These are phyloP conservation scores for Alethe diademata DNA, from an alignment of 2,113 vertebrate genomes.

Conservation along the genomic window DNA sequence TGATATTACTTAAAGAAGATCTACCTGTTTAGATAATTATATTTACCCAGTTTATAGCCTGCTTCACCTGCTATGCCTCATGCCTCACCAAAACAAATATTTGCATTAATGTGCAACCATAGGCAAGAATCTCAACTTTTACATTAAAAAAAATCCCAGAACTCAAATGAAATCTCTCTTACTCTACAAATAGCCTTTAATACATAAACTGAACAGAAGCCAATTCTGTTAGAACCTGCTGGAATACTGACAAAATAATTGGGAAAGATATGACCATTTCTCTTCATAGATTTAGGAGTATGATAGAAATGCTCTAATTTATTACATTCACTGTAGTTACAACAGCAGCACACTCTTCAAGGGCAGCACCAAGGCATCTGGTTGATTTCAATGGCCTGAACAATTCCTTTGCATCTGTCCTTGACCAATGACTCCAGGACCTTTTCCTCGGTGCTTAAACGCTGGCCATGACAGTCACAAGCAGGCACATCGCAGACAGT, in stretches of 20 bases:
- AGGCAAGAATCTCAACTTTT: background rate
- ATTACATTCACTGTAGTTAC: background rate
- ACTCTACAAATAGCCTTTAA: background rate
- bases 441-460: background rate
- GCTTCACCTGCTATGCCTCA: background rate
- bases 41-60: background rate
- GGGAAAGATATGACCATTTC: background rate
- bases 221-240: background rate
- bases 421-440: background rate
- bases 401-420: background rate
- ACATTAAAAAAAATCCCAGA: background rate
- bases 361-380: background rate
- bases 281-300: background rate
- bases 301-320: background rate
- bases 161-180: background rate
- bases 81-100: background rate
- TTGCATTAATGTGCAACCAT: background rate
- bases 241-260: background rate
- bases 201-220: background rate
- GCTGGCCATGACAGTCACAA: accelerated
- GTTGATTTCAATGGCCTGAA: background rate
- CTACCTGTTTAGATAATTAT: background rate
- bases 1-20: background rate
- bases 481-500: background rate
- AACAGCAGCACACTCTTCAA: background rate